These are phyloP conservation scores for Agrochola lota DNA, from an alignment of 2,888 invertebrate species.

Conservation along the genomic window DNA sequence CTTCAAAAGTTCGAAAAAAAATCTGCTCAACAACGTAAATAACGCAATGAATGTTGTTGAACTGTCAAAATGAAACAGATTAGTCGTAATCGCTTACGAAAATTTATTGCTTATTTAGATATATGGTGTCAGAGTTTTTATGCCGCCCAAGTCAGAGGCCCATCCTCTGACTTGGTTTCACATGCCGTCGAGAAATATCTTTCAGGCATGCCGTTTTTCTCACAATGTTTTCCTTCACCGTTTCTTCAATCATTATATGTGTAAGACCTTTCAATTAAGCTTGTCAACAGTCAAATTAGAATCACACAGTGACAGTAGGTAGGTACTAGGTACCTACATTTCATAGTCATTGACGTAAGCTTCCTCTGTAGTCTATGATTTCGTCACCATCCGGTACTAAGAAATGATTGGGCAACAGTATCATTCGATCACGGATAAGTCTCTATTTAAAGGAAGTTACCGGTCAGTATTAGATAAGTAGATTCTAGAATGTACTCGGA, in stretches of 20 bases:
- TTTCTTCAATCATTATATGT: not conserved
- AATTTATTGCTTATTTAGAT: no score
- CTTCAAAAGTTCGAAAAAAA: no score
- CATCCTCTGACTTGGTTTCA: no score
- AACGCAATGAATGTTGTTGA: no score
- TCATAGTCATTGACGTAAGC: conserved; percentile 30
- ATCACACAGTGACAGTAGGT: not conserved
- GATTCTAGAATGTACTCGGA: conserved; percentile 5
- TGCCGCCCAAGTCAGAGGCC: no score
- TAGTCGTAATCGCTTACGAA: no score
- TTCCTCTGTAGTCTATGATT: conserved; percentile 47
- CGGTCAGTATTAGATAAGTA: not conserved
- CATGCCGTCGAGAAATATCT: no score
- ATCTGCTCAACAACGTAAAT: no score
- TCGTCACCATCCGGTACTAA: conserved; percentile 39
- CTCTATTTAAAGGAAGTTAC: conserved; percentile 47
- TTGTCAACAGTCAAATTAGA: conserved; percentile 24
- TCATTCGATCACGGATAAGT: conserved; percentile 10
- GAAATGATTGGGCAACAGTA: conserved; percentile 28
- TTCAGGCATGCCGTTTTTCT: no score
- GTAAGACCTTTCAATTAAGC: not conserved
- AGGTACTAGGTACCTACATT: conserved; percentile 19
- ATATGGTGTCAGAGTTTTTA: no score
- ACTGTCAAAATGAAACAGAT: no score
- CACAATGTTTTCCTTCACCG: no score